phyloP scores from a whole-genome alignment of 2,113 vertebrate genomes.

The Siniperca knerii region DNA sequence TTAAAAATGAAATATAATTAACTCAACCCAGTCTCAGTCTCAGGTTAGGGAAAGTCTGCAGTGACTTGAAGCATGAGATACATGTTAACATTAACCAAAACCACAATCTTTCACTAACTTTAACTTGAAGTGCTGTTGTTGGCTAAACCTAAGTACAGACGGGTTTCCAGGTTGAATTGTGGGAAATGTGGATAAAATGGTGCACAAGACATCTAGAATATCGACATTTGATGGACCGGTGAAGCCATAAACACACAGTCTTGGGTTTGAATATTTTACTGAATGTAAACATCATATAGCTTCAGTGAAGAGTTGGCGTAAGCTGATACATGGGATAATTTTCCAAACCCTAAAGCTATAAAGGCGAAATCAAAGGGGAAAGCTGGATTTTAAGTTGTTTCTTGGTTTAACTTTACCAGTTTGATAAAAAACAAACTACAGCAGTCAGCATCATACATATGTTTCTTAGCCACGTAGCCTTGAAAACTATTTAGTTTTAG shows the following conservation, averaged over 20 bases:
- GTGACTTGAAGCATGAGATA: too few relatives aligned
- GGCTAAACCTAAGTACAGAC: not conserved
- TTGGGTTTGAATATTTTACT: not conserved
- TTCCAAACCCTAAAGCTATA: not conserved
- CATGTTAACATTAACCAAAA: not conserved
- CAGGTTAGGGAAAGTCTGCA: too few relatives aligned
- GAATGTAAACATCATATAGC: not conserved
- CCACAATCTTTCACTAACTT: not conserved
- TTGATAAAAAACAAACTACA: too few relatives aligned
- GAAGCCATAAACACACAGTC: not conserved
- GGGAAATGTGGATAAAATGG: not conserved
- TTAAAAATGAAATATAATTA: not conserved
- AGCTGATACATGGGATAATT: not conserved
- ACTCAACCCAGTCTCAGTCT: not conserved
- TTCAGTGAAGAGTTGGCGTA: not conserved
- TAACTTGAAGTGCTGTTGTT: not conserved
- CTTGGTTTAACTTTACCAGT: not conserved
- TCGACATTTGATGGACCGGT: not conserved
- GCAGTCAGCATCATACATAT: not conserved
- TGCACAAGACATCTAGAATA: not conserved
- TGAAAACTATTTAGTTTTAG: not conserved
- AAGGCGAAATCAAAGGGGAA: not conserved
- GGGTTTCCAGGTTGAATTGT: not conserved
- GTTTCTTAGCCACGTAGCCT: not conserved
- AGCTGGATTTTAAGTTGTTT: not conserved